Evolutionary conservation across 2,888 invertebrate species (phyloP), one percentile per base, ranked within the genome.

Genomic region (Elgonia sp.): DNA sequence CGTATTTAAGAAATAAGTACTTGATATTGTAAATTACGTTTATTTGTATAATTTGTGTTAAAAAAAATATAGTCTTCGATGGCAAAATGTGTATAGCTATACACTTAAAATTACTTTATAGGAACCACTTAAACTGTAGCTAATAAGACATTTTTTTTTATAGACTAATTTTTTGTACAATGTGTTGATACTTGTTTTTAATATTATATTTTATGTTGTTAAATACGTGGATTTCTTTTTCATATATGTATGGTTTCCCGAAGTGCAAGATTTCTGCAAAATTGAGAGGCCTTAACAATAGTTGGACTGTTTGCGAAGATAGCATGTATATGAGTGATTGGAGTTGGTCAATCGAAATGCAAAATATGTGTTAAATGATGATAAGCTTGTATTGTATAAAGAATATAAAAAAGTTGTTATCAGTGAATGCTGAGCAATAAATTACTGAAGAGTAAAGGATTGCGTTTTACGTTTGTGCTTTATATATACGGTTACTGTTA

Each of bases 351-450:
- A 70, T 70, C 69, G 21, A 62, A 70, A 20, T 65, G 21, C 39
- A 70, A 76, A 70, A 67, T 70, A 29, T 60, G 39, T 21, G 65
- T 67, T 83, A 75, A 18, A 57, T 18, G 75, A 42, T 10, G 42
- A 83, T 55, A 82, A 75, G 57, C 60, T 69, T 80, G 65, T 67
- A 80, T 69, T 85, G 72, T 85, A 73, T 67, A 81, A 69, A 65
- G 67, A 73, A 75, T 75, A 40, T 84, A 81, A 65, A 81, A 81
- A 82, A 69, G 67, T 67, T 76, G 75, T 85, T 85, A 84, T 63
- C 40, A 29, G 65, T 73, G 62, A 79, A 72, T 40, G 70, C 57
- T n/a, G 70, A 77, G 80, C 67, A 84, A 80, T 87, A 84, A 65
- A 67, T 70, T 60, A 70, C 40, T 63, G 40, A 69, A 72, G 21